Base-by-base conservation (phyloP, 1,140 invertebrate species). In the Cephus cinctus region DNA sequence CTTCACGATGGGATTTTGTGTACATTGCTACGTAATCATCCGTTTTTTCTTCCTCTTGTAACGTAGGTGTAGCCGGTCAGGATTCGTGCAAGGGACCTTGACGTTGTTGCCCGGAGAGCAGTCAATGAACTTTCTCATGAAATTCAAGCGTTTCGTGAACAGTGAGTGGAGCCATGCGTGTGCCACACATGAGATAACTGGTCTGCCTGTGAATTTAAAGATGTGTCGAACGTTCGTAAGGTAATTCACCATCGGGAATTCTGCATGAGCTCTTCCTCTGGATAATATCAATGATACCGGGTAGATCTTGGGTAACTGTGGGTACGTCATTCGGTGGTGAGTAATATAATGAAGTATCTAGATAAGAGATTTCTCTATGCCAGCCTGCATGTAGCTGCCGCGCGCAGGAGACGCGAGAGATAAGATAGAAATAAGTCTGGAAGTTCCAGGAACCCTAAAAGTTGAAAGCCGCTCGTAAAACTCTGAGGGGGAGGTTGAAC, bases 381-480 rank as follows among this genome's bases (percentile, higher is more conserved):
- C n/a, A n/a, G n/a, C n/a, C n/a, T n/a, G n/a, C n/a, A n/a, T n/a
- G n/a, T n/a, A n/a, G n/a, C n/a, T n/a, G n/a, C n/a, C n/a, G n/a
- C n/a, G 14, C 12, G 39, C 12, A 21, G 23, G n/a, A 23, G 27
- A 30, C 5, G 15, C 27, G 39, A 50, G 2, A 21, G n/a, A 32
- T 3, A n/a, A 34, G 21, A 22, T 32, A 30, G 36, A 46, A 46
- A 32, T 36, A 27, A 27, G 21, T 18, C 14, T 12, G 30, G 30
- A 49, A 44, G 41, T 54, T 54, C 46, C 41, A 40, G 46, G 46
- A 54, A 54, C 43, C 43, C 46, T 48, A 49, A 49, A 49, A 41
- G 14, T 14, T 19, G 14, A 23, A 6, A 12, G 21, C 11, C 25
- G 11, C 4, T 18, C 20, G 15, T 14, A 39, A 19, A 15, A 19